phyloP scores from a whole-genome alignment of 2,888 invertebrate genomes.

The Phengaris arion region DNA sequence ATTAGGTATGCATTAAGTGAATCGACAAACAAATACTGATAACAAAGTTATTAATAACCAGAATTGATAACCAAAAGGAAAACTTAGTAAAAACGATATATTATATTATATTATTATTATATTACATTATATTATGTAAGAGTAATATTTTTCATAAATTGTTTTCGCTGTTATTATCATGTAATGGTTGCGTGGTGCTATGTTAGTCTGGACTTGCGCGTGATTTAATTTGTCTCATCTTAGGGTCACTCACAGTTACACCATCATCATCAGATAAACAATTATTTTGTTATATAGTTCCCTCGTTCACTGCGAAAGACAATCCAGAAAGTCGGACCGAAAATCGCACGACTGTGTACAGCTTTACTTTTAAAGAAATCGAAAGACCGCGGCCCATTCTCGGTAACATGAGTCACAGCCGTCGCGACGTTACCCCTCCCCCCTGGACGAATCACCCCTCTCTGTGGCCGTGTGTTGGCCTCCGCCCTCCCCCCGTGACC shows the following conservation, averaged over 20 bases:
- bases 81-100: background rate
- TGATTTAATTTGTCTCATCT: too few species aligned
- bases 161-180: too few species aligned
- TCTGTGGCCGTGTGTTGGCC: too few species aligned
- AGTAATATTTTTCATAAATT: too few species aligned
- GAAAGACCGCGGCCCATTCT: slow-evolving; percentile 28
- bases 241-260: too few species aligned
- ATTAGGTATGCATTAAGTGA: background rate
- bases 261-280: too few species aligned
- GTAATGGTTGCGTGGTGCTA: too few species aligned
- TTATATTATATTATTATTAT: background rate
- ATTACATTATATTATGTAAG: too few species aligned
- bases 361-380: slow-evolving; percentile 29
- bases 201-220: too few species aligned
- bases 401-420: slow-evolving; percentile 36
- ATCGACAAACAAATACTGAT: background rate
- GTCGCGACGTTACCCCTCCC: slow-evolving; percentile 35
- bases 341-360: slow-evolving; percentile 1
- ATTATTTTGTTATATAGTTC: too few species aligned
- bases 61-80: background rate
- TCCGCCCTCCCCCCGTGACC: background rate
- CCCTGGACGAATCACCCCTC: slow-evolving; percentile 23
- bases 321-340: background rate
- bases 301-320: background rate
- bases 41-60: background rate